Conservation (phyloP, 2,888 invertebrate species). For the Noctua comes region DNA sequence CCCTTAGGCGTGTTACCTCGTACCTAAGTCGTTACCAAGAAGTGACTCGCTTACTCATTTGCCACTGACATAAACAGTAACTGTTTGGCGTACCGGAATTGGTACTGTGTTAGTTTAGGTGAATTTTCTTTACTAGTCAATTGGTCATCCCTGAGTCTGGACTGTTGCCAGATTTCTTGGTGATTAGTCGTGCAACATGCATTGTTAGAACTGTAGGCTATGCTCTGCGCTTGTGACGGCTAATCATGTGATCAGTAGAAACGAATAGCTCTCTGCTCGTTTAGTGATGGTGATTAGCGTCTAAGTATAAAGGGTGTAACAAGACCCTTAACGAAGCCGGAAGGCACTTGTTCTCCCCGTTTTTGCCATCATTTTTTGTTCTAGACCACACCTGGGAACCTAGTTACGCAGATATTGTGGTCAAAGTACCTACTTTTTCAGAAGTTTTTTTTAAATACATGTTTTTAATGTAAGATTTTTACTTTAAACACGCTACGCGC, state of each 20-base stretch:
- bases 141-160: constrained; percentile 25
- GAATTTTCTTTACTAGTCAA: constrained; percentile 19
- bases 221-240: not conserved
- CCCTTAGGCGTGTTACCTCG: too few relatives aligned
- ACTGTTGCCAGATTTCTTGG: constrained; percentile 29
- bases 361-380: too few relatives aligned
- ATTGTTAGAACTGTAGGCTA: constrained; percentile 10
- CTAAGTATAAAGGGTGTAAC: not conserved
- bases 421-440: too few relatives aligned
- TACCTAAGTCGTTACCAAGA: not conserved
- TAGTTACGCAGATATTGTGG: too few relatives aligned
- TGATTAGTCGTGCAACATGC: constrained; percentile 26
- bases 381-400: too few relatives aligned
- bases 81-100: not conserved
- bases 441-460: too few relatives aligned
- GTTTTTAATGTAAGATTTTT: too few relatives aligned
- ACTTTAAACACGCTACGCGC: too few relatives aligned
- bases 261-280: not conserved
- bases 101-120: not conserved
- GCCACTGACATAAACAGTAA: not conserved
- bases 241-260: constrained; percentile 1
- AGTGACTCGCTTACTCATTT: not conserved
- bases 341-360: too few relatives aligned
- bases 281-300: not conserved
- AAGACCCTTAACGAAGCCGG: too few relatives aligned